Percentiles rank a stretch among this genome's conserved stretches.
Conservation (phyloP, 2,888 invertebrate species). For the Xanthia icteritia region DNA sequence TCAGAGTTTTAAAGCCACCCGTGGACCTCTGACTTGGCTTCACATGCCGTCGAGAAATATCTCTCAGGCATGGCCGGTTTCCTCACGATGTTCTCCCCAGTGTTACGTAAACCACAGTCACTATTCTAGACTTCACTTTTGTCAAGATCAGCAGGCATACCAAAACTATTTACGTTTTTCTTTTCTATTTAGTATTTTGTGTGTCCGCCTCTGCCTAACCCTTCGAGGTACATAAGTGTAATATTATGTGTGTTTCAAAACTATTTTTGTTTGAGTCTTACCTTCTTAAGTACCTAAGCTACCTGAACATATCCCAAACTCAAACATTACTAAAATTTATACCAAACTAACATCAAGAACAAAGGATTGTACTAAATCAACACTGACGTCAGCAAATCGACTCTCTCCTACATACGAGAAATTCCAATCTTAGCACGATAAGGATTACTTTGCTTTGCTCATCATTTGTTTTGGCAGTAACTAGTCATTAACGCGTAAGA, state of each 20-base stretch:
- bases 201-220: no score
- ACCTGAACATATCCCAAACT: not conserved
- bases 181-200: no score
- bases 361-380: constrained; percentile 26
- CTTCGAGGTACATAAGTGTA: no score
- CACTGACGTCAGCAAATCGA: constrained; percentile 27
- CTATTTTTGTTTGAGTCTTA: not conserved
- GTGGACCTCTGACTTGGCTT: no score
- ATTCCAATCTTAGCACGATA: constrained; percentile 28
- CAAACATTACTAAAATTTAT: constrained; percentile 30
- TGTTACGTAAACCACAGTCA: no score
- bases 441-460: constrained; percentile 23
- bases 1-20: no score
- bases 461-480: constrained; percentile 20
- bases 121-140: no score
- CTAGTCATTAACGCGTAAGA: constrained; percentile 19
- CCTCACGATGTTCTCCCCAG: no score
- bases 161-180: no score
- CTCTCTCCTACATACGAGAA: constrained; percentile 16
- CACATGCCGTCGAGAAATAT: no score
- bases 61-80: no score
- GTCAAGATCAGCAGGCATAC: no score
- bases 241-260: not conserved
- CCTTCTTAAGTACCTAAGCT: not conserved
- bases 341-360: constrained; percentile 18